A percentile compares a stretch with the other conserved stretches of the same genome.
phyloP scores from a whole-genome alignment of 2,113 vertebrate genomes.

The Gallinago undulata region DNA sequence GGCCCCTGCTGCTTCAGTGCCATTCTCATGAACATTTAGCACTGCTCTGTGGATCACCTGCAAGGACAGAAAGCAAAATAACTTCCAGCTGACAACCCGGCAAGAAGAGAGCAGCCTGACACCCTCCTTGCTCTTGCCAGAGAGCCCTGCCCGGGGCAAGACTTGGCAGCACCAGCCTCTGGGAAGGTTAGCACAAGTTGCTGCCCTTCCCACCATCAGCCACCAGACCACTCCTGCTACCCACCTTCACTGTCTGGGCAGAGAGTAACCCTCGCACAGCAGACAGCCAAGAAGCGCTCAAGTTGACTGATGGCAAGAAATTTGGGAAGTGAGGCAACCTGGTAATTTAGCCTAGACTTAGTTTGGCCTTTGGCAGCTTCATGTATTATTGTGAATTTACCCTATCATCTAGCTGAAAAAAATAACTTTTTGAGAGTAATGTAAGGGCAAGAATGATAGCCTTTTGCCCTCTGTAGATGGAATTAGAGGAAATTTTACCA shows the following conservation, averaged over 20 bases:
- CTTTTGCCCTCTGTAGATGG: neutral
- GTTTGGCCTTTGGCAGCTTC: constrained; percentile 31
- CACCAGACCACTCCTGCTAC: neutral
- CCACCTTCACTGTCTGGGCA: neutral
- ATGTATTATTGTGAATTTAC: constrained; percentile 36
- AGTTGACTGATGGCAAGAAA: constrained; percentile 13
- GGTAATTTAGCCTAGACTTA: constrained; percentile 24
- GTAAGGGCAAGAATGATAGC: neutral
- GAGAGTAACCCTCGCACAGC: neutral
- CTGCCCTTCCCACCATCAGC: neutral
- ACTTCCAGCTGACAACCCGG: neutral
- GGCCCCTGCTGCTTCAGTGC: constrained; percentile 77
- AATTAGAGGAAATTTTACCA: constrained; percentile 15
- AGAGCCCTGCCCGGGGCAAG: neutral
- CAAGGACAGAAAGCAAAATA: neutral
- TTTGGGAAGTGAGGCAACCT: constrained; percentile 1
- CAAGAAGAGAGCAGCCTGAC: neutral
- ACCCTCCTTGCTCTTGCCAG: neutral
- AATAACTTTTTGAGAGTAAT: neutral
- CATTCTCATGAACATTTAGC: constrained; percentile 85
- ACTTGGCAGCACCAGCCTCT: neutral
- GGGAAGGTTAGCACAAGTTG: neutral
- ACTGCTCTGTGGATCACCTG: constrained; percentile 85
- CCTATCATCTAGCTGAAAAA: constrained; percentile 50
- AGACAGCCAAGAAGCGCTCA: neutral